Evolutionary conservation across 2,888 invertebrate genomes (phyloP), one percentile per base, ranked within the genome.

Genomic region (Fragum fragum): DNA sequence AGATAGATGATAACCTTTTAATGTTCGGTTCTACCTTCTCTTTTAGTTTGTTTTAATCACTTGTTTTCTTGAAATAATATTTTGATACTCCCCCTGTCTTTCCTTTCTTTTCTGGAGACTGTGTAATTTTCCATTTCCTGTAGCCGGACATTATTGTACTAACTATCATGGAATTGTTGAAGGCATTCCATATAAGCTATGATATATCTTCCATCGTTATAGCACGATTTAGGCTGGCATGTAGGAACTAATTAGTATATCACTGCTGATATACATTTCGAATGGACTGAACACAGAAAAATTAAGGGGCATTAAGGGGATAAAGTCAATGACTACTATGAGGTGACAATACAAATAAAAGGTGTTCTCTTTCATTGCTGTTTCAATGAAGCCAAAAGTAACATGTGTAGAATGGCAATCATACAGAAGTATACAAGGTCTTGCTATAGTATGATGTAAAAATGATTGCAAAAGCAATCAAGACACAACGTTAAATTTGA

Each of bases 211-310:
- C 59, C 63, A 47, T 75, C 7, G 57, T 52, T n/a, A 81, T 77
- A 7, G 70, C 32, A 55, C 63, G 52, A 9, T 18, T 18, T 18
- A 73, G 63, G 23, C 73, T 21, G 18, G 9, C 21, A 53, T 77
- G 76, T 21, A 76, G 14, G 53, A 61, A 76, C 18, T 76, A 73
- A 55, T 82, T 72, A 72, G 42, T 77, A n/a, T n/a, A 26, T 81
- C 71, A 16, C 39, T 74, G 68, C 52, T 80, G 18, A 80, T 29
- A 61, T 61, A 55, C 42, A 61, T 74, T 57, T 81, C 79, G 55
- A 85, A 81, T 18, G 81, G 73, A 39, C 79, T 75, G 26, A 85
- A 81, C 18, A 85, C 81, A 26, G 76, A 74, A 23, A 82, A n/a
- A n/a, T n/a, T n/a, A n/a, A n/a, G n/a, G n/a, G n/a, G n/a, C 79